Conservation (phyloP, 2,113 vertebrate genomes). For the Alethe diademata region DNA sequence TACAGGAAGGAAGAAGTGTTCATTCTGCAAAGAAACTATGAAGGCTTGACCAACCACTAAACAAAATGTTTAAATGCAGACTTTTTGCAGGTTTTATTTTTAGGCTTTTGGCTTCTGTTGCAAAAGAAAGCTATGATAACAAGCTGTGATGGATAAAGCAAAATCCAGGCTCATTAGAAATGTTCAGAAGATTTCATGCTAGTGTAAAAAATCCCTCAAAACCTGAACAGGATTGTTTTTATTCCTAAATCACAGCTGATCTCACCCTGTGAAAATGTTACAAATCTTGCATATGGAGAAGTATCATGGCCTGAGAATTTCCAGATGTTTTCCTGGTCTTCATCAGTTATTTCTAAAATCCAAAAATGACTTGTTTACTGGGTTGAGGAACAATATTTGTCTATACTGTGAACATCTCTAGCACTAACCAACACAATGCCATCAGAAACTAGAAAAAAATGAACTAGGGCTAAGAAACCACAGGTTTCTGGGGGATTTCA, state of each 20-base stretch:
- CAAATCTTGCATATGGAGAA: constrained; percentile 11
- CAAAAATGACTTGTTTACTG: not conserved
- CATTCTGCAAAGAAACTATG: not conserved
- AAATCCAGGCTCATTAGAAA: not conserved
- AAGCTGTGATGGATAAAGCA: not conserved
- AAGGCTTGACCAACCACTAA: not conserved
- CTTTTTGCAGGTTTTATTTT: not conserved
- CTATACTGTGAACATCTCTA: not conserved
- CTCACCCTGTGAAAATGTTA: constrained; percentile 51
- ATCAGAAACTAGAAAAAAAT: not conserved
- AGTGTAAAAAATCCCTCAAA: not conserved
- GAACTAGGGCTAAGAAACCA: not conserved
- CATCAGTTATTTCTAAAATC: not conserved
- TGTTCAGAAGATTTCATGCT: not conserved
- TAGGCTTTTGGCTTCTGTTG: not conserved
- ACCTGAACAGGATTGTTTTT: not conserved
- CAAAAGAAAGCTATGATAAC: not conserved
- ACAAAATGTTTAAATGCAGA: not conserved
- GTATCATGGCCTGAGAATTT: not conserved
- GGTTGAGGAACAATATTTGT: not conserved
- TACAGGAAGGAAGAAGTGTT: not conserved
- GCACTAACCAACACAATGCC: not conserved
- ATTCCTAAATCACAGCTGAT: not conserved
- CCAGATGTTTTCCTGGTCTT: constrained; percentile 38
- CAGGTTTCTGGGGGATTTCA: not conserved